phyloP scores from a whole-genome alignment of 1,140 invertebrate species.

The Cyclargus thomasi region DNA sequence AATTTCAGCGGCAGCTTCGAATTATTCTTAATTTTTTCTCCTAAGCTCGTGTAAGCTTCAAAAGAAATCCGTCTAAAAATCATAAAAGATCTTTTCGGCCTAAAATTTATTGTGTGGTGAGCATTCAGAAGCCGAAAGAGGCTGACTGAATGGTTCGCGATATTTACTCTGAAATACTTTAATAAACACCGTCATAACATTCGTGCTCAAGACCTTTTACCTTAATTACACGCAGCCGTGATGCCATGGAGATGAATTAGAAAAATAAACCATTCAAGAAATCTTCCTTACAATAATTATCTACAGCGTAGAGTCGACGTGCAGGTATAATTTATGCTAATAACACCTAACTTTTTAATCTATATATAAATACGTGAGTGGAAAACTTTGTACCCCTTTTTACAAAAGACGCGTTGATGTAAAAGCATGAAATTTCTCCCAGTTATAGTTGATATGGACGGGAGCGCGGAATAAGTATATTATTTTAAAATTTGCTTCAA shows the following conservation, averaged over 20 bases:
- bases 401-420: too few relatives aligned
- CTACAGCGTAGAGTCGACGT: neutral
- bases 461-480: too few relatives aligned
- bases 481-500: too few relatives aligned
- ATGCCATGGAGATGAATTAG: conserved; percentile 61
- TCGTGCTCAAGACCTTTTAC: conserved; percentile 73
- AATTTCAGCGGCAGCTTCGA: conserved; percentile 19
- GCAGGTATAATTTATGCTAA: too few relatives aligned
- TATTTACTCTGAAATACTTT: conserved; percentile 61
- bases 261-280: conserved; percentile 70
- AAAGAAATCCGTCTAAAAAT: conserved; percentile 39
- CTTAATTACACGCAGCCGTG: conserved; percentile 60
- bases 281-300: conserved; percentile 48
- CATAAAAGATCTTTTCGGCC: conserved; percentile 52
- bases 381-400: too few relatives aligned
- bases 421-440: too few relatives aligned
- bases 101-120: conserved; percentile 64
- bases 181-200: conserved; percentile 74
- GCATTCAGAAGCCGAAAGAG: conserved; percentile 57
- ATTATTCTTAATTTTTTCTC: conserved; percentile 32
- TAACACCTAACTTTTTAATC: too few relatives aligned
- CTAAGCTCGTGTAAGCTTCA: conserved; percentile 20
- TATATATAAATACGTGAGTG: too few relatives aligned
- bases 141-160: conserved; percentile 50
- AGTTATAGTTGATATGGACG: too few relatives aligned